phyloP scores from a whole-genome alignment of 2,113 vertebrate genomes.

The Psammodynastes pulverulentus region DNA sequence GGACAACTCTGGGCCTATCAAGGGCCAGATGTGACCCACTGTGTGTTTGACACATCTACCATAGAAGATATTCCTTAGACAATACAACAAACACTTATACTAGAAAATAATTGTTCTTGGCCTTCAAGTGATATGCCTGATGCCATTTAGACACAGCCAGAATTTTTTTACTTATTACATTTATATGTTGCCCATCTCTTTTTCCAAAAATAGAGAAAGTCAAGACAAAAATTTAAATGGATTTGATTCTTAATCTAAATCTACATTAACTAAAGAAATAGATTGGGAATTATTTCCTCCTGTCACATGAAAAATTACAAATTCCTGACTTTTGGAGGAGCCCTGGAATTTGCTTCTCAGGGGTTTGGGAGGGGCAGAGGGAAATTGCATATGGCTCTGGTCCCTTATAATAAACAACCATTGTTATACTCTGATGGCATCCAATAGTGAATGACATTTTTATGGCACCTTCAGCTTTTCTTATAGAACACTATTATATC shows the following conservation, averaged over 20 bases:
- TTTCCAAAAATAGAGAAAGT: not conserved
- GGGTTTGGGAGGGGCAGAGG: not conserved
- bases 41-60: too few relatives aligned
- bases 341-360: not conserved
- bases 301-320: not conserved
- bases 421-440: not conserved
- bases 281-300: not conserved
- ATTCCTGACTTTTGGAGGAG: not conserved
- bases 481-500: not conserved
- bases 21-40: too few relatives aligned
- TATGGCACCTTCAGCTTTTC: not conserved
- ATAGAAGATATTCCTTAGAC: not conserved
- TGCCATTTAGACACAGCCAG: not conserved
- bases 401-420: not conserved
- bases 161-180: not conserved
- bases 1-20: too few relatives aligned
- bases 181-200: not conserved
- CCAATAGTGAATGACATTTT: not conserved
- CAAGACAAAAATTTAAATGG: not conserved
- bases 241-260: not conserved
- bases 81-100: not conserved
- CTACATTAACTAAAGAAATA: not conserved
- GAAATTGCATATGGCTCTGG: not conserved
- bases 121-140: not conserved
- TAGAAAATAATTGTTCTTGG: not conserved